phyloP scores from a whole-genome alignment of 2,113 vertebrate genomes.

The Edolisoma coerulescens region DNA sequence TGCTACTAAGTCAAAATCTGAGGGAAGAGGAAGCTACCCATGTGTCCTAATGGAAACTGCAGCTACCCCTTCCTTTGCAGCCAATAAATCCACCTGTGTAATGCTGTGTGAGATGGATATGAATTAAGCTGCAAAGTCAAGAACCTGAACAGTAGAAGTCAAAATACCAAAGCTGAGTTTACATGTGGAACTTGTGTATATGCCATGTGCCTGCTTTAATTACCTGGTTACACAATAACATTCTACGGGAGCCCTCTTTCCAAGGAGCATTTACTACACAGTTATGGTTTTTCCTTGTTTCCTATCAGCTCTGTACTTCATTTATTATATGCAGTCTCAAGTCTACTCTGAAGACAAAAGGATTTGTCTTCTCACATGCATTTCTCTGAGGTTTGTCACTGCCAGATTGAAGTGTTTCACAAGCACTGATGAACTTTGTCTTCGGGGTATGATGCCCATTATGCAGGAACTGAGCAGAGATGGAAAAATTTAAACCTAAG shows the following conservation, averaged over 20 bases:
- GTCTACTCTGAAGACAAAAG: not conserved
- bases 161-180: not conserved
- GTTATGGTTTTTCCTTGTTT: not conserved
- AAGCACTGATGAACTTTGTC: not conserved
- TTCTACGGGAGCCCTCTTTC: not conserved
- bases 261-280: not conserved
- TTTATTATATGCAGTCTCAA: not conserved
- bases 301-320: fast-evolving
- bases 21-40: not conserved
- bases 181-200: not conserved
- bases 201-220: not conserved
- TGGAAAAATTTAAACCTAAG: not conserved
- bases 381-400: not conserved
- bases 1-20: not conserved
- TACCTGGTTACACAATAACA: fast-evolving
- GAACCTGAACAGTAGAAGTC: not conserved
- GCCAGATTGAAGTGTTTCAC: not conserved
- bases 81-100: not conserved
- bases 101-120: not conserved
- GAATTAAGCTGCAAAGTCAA: not conserved
- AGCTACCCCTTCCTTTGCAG: not conserved
- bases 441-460: not conserved
- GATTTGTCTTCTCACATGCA: not conserved
- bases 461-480: not conserved
- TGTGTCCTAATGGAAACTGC: not conserved